phyloP scores from a whole-genome alignment of 2,888 invertebrate genomes.

The Molorchus minor region DNA sequence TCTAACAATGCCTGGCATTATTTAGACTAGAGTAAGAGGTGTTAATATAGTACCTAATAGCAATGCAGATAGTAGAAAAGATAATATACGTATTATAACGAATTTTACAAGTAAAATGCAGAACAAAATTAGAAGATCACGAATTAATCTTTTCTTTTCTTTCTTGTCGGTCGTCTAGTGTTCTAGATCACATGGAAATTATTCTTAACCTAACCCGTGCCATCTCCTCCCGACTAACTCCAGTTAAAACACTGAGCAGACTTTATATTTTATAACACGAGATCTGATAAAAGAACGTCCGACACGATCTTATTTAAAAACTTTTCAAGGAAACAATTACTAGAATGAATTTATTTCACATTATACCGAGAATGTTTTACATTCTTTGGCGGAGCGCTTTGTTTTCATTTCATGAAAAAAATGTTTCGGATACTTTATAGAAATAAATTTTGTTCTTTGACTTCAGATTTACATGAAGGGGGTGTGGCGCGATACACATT shows the following conservation, averaged over 20 bases:
- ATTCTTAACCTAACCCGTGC: no score
- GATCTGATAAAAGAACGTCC: conserved; percentile 18
- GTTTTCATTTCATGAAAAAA: conserved; percentile 22
- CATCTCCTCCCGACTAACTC: no score
- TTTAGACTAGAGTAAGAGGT: no score
- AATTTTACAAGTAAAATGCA: no score
- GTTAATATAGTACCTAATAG: no score
- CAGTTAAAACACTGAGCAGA: conserved; percentile 6
- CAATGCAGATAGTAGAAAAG: no score
- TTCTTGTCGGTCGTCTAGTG: no score
- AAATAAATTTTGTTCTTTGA: conserved; percentile 1
- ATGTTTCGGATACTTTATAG: conserved; percentile 16
- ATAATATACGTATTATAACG: no score
- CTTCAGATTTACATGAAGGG: not conserved
- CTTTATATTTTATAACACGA: conserved; percentile 3
- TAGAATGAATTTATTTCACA: conserved; percentile 16
- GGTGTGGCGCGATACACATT: not conserved
- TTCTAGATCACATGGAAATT: no score
- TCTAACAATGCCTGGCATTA: no score
- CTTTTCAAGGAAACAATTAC: conserved; percentile 24
- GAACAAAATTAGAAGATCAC: no score
- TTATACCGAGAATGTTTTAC: conserved; percentile 16
- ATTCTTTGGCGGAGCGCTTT: conserved; percentile 17
- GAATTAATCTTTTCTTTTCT: no score
- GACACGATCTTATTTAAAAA: conserved; percentile 19